A percentile compares a stretch with the other conserved stretches of the same genome.
These are phyloP conservation scores for Scatophagus argus DNA, from an alignment of 2,113 vertebrate species.

Conservation along the genomic window DNA sequence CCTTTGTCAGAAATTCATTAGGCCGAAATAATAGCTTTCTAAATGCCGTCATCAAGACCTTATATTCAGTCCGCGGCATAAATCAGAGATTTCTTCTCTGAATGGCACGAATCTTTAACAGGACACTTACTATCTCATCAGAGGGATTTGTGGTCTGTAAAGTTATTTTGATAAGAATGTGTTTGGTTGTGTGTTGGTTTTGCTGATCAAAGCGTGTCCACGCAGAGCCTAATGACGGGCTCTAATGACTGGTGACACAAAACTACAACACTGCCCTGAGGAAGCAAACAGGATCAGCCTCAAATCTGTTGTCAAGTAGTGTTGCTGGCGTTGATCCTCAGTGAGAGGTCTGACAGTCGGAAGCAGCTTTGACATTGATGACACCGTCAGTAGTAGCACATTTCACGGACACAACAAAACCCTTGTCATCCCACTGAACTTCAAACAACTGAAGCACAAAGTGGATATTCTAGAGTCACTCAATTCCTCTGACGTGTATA, in stretches of 20 bases:
- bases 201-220: conserved; percentile 10
- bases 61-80: conserved; percentile 55
- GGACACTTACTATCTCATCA: conserved; percentile 23
- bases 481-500: not conserved
- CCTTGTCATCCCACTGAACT: conserved; percentile 17
- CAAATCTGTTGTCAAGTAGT: conserved; percentile 35
- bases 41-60: conserved; percentile 57
- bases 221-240: not conserved
- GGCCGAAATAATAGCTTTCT: conserved; percentile 65
- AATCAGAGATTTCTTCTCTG: conserved; percentile 35
- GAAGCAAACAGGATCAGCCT: conserved; percentile 23
- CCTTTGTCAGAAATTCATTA: conserved; percentile 66
- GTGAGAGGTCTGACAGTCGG: conserved; percentile 31
- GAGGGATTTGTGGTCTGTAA: conserved; percentile 29
- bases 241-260: conserved; percentile 13
- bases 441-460: conserved; percentile 10
- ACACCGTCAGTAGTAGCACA: conserved; percentile 18
- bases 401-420: conserved; percentile 48
- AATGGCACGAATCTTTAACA: conserved; percentile 36
- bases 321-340: conserved; percentile 16
- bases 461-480: not conserved
- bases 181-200: not conserved
- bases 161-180: conserved; percentile 36
- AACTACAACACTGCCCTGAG: conserved; percentile 7
- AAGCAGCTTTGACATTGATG: conserved; percentile 38